Evolutionary conservation across 53 echinoderm and acorn worm species (phyloP), one percentile per base, ranked within the genome.

Genomic region (Apostichopus leukothele): DNA sequence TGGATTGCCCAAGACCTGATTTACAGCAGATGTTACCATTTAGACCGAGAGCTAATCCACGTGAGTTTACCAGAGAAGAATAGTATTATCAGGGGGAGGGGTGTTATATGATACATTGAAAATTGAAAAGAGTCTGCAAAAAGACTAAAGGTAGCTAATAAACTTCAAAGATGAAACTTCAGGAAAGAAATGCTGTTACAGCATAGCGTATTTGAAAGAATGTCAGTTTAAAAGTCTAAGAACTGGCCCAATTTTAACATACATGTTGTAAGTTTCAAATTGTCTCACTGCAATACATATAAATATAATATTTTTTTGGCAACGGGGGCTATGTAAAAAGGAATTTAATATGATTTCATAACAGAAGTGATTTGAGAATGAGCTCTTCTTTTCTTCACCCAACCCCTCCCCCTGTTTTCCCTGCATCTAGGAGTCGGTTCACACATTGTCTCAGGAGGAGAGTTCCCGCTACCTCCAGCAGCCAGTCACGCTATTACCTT

Each of bases 21-120:
- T 90, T 97, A 6, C 67, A 86, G 16, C 98, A 97, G 83, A 97
- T 97, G 98, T 68, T 97, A 51, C 93, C 98, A 1, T 97, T 92
- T 90, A 97, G 92, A 73, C 98, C 98, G 18, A 88, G 94, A 60
- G 91, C 92, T 9, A 89, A 87, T 67, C 93, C 98, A 26, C 92
- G 98, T 97, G 91, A 89, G 94, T 89, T 14, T 39, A 39, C n/a
- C 6, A 11, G 22, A 20, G 11, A 20, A 77, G 78, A 12, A 77
- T 20, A 12, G 11, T 77, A 27, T 77, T 77, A 23, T 27, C 21
- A 5, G 18, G 13, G 78, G 14, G 21, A 77, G 22, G 4, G 68
- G 14, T 67, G 68, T 2, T 67, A n/a, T n/a, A 67, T n/a, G 14
- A 13, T 67, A 67, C 14, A 67, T n/a, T n/a, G 4, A n/a, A 67